Base-by-base conservation (phyloP, 2,888 invertebrate genomes). In the Scaptomyza reducta region DNA sequence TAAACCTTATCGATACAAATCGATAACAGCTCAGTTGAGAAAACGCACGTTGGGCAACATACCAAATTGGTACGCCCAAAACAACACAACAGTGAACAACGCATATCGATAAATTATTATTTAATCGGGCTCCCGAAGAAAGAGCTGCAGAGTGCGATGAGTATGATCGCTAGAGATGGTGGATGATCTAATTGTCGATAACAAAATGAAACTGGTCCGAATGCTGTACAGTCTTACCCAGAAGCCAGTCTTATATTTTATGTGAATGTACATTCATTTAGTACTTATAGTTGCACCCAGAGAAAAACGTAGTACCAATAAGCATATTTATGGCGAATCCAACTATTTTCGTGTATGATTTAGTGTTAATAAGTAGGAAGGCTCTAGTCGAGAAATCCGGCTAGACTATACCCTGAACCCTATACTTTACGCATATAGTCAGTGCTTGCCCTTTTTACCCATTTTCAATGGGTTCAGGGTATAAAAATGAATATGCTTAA, bases 71-170 rank as follows among this genome's bases (percentile, higher is more conserved):
- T 40, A 51, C 18, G 42, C 50, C 40, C 9, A 45, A 47, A 40
- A 74, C 64, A 69, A 74, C 73, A 80, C 75, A 80, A 83, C 83
- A 80, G 84, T 84, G 75, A 80, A 77, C 84, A 77, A 80, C 80
- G 69, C 62, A 75, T 60, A 75, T 70, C 56, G 47, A 29, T 55
- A 60, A 70, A 47, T 40, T 53, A 65, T 74, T 70, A 4, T 16
- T 40, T 74, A 61, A 61, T 56, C 58, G 55, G 74, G 74, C 74
- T 58, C 55, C 61, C 54, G 56, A 51, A 56, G 45, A 61, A 64
- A 65, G 74, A 74, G 70, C 74, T 65, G 70, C 74, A 61, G 65
- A 65, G 65, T 74, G 61, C 59, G 64, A 65, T 74, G 64, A 25
- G 41, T 42, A 38, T 70, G 64, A 70, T 61, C 40, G 69, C 74